Conservation (phyloP, 1,140 invertebrate genomes). For the Drosophila equinoxialis region DNA sequence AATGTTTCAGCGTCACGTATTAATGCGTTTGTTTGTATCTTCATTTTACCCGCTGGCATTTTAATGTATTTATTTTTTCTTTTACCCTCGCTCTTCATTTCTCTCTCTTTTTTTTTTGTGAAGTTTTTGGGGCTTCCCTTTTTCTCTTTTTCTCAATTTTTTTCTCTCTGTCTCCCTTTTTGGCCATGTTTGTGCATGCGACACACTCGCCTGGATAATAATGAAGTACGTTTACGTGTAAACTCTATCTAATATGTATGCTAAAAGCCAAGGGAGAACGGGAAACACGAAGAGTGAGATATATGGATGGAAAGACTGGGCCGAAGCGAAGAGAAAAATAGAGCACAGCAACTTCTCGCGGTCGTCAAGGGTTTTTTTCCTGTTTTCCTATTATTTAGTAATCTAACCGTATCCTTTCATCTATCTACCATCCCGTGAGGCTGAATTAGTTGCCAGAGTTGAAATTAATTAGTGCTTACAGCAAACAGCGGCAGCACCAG, state of each 20-base stretch:
- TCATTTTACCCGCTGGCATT: slow-evolving; percentile 81
- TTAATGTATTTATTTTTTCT: slow-evolving; percentile 74
- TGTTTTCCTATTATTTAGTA: slow-evolving; percentile 1
- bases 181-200: slow-evolving; percentile 56
- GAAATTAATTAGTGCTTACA: slow-evolving; percentile 24
- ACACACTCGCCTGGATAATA: slow-evolving; percentile 64
- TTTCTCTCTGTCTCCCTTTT: slow-evolving; percentile 26
- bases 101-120: background rate
- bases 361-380: slow-evolving; percentile 3
- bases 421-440: slow-evolving; percentile 4
- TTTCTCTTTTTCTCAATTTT: background rate
- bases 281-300: background rate
- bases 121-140: slow-evolving; percentile 16
- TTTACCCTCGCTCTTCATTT: background rate
- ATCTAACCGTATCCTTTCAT: slow-evolving; percentile 8
- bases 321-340: background rate
- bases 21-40: slow-evolving; percentile 82
- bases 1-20: slow-evolving; percentile 80
- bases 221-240: slow-evolving; percentile 65
- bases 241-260: slow-evolving; percentile 65
- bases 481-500: background rate
- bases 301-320: background rate
- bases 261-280: slow-evolving; percentile 42
- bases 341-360: background rate
- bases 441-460: slow-evolving; percentile 13